These are phyloP conservation scores for Arremon brunneinucha DNA, from an alignment of 2,797 vertebrate genomes.

Conservation along the genomic window DNA sequence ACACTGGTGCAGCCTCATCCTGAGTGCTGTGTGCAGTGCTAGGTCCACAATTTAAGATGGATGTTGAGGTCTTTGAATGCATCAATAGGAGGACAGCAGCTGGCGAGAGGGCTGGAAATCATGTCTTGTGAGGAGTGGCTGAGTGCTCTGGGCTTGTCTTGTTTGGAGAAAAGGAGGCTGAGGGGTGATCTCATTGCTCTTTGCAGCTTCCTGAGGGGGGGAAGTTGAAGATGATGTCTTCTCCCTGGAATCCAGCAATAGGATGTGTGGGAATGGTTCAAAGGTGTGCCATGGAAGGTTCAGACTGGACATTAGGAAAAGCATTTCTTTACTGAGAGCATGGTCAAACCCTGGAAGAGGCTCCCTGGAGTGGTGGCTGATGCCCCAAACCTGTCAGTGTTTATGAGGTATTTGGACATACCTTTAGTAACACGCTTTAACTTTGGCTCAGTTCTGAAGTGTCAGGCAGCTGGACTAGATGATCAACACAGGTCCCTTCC, in stretches of 20 bases:
- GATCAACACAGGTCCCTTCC: neutral
- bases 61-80: neutral
- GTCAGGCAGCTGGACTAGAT: neutral
- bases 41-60: neutral
- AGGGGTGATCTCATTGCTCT: neutral
- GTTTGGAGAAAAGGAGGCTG: neutral
- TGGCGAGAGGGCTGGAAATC: neutral
- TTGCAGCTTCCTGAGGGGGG: neutral
- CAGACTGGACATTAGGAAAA: neutral
- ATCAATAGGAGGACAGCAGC: neutral
- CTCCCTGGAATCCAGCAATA: neutral
- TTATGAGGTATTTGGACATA: neutral
- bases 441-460: neutral
- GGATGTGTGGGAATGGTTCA: accelerated
- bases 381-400: neutral
- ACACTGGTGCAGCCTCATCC: accelerated
- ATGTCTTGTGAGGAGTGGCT: neutral
- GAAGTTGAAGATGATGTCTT: neutral
- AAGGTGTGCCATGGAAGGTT: neutral
- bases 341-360: neutral
- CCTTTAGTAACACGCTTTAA: neutral
- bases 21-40: no score
- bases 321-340: neutral
- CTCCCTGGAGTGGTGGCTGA: neutral
- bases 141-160: neutral